A percentile compares a stretch with the other conserved stretches of the same genome.
These are phyloP conservation scores for Sebastes itinus DNA, from an alignment of 2,797 vertebrate genomes.

Conservation along the genomic window DNA sequence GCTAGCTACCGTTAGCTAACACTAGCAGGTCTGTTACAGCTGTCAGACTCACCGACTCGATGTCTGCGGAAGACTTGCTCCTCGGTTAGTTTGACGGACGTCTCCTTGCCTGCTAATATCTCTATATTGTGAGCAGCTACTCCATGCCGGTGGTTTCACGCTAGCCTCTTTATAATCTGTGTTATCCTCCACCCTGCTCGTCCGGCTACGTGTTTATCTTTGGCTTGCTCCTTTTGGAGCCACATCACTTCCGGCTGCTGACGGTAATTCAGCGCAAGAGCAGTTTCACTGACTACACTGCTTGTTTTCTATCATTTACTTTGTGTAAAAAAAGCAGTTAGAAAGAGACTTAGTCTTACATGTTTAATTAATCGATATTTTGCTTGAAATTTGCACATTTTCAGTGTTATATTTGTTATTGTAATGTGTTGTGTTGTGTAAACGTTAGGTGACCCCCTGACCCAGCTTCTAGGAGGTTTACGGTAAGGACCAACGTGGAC, in stretches of 20 bases:
- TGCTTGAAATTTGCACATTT: rapidly evolving
- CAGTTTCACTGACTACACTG: neutral
- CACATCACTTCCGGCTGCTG: conserved; percentile 91
- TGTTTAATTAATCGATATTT: neutral
- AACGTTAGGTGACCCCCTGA: rapidly evolving
- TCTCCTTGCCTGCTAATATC: conserved; percentile 11
- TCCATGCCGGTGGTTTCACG: conserved; percentile 44
- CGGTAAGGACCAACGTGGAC: conserved; percentile 77
- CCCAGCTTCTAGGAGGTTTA: conserved; percentile 32
- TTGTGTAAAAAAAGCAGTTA: rapidly evolving
- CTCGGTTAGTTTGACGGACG: neutral
- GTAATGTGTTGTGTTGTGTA: neutral
- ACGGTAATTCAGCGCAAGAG: conserved; percentile 47
- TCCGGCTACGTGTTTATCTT: conserved; percentile 86
- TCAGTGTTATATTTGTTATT: rapidly evolving
- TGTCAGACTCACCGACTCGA: conserved; percentile 69
- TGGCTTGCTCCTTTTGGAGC: conserved; percentile 80
- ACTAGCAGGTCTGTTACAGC: conserved; percentile 44
- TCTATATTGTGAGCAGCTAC: conserved; percentile 12
- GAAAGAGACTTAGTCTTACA: too few relatives aligned
- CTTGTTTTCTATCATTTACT: neutral
- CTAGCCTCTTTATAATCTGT: neutral
- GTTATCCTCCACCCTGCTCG: conserved; percentile 38
- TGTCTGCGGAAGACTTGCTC: conserved; percentile 23
- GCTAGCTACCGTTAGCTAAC: conserved; percentile 46